A percentile compares a stretch with the other conserved stretches of the same genome.
Evolutionary conservation across 37 sponge, comb jelly and placozoan species (phyloP).

Genomic region (Cladorhizidae sp.): DNA sequence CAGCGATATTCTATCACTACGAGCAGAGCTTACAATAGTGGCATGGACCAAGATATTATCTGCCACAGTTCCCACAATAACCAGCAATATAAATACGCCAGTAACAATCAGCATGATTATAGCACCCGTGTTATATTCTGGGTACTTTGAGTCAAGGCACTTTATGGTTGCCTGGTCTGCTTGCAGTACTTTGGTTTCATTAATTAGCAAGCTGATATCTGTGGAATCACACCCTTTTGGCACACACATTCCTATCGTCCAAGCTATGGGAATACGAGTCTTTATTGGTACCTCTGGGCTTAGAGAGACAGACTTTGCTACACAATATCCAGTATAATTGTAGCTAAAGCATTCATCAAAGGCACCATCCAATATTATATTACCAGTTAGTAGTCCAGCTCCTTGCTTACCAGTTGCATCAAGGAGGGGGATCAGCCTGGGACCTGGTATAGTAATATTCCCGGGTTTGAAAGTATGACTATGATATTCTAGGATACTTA

Average conservation of each 20-base stretch:
- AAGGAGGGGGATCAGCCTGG: neutral
- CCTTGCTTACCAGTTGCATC: conserved; percentile 13
- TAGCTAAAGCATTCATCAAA: conserved; percentile 65
- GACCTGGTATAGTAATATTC: neutral
- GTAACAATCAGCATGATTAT: conserved; percentile 58
- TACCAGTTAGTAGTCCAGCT: conserved; percentile 56
- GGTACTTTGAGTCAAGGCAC: neutral
- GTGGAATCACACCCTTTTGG: conserved; percentile 21
- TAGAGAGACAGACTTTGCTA: neutral
- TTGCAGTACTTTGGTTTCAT: neutral
- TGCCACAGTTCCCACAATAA: conserved; percentile 16
- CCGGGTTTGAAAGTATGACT: neutral
- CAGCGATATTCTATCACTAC: neutral
- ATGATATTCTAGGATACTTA: neutral
- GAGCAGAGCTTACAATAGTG: neutral
- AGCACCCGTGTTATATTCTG: conserved; percentile 43
- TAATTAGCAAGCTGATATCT: conserved; percentile 9
- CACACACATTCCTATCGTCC: conserved; percentile 23
- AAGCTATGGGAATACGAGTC: neutral
- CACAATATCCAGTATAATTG: conserved; percentile 46
- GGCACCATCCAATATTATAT: conserved; percentile 32
- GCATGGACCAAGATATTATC: neutral
- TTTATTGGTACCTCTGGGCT: neutral
- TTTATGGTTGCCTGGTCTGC: neutral
- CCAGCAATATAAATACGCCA: conserved; percentile 25